A percentile compares a stretch with the other conserved stretches of the same genome.
These are phyloP conservation scores for Rapana venosa DNA, from an alignment of 2,888 invertebrate species.

Conservation along the genomic window DNA sequence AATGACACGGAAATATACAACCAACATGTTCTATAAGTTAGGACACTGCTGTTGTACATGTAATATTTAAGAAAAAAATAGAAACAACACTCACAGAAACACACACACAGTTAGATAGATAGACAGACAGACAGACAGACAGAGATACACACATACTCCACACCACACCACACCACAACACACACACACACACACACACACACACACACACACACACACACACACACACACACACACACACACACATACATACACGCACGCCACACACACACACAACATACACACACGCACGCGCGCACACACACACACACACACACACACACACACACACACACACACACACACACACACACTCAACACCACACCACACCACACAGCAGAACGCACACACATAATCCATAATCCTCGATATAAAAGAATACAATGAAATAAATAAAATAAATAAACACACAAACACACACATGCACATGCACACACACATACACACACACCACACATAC, in stretches of 20 bases:
- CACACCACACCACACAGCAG: no score
- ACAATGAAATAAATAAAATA: no score
- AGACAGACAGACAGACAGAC: neutral
- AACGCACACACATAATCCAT: no score
- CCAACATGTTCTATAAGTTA: no score
- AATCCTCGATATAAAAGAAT: no score
- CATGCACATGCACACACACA: neutral
- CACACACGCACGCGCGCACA: slow-evolving; percentile 1
- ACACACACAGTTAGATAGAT: neutral
- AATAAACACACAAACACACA: neutral
- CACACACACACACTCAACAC: neutral
- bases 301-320: slow-evolving; percentile 5
- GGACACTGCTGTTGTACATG: no score
- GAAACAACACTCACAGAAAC: no score
- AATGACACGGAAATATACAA: no score
- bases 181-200: slow-evolving; percentile 4
- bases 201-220: slow-evolving; percentile 11
- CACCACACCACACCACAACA: neutral
- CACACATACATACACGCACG: neutral
- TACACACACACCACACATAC: no score
- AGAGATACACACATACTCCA: neutral
- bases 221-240: slow-evolving; percentile 8
- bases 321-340: slow-evolving; percentile 7
- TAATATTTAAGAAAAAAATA: no score
- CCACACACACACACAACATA: neutral